Evolutionary conservation across 2,113 vertebrate species (phyloP), one percentile per base, ranked within the genome.

Genomic region (Podarcis raffonei): DNA sequence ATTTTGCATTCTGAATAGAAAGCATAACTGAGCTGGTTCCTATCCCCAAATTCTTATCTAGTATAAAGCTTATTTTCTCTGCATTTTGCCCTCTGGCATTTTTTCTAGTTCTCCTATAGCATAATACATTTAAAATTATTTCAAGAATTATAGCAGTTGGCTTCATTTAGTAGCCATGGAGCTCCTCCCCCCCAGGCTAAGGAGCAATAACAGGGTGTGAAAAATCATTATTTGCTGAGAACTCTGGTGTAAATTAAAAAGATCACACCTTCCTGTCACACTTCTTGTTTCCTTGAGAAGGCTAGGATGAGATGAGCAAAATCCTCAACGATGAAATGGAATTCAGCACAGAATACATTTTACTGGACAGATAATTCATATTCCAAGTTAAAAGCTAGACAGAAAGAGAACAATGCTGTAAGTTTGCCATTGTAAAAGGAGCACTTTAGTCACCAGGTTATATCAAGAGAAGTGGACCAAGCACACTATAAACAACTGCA

Each of bases 221-320:
- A 97, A 97, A 97, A 95, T 97, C 96, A 97, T 97, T 97, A 97
- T 96, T 97, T 97, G 95, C 68, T 90, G 37, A 96, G 95, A 94
- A 94, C 90, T 93, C 81, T 92, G 93, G 95, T 97, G 96, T 96
- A 97, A 97, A 97, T 97, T 96, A 96, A 96, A 97, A 74, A 53
- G 96, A 97, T 97, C 96, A 97, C 97, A 96, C 96, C 95, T 97
- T 95, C 91, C 90, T 93, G 93, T 97, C 95, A 96, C 95, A 97
- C 96, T 96, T 96, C 92, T 97, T 94, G 93, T 90, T 97, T 95
- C 93, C 93, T 96, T 92, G 93, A 78, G 92, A 96, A 94, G 92
- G 94, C 80, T 76, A 89, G 87, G 85, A 85, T 13, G 48, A 53
- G 9, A 53, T 39, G 20, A 82, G 85, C 89, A 90, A 57, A 83